A percentile compares a stretch with the other conserved stretches of the same genome.
Conservation (phyloP, 1,140 invertebrate genomes). For the Hylaeus anthracinus region DNA sequence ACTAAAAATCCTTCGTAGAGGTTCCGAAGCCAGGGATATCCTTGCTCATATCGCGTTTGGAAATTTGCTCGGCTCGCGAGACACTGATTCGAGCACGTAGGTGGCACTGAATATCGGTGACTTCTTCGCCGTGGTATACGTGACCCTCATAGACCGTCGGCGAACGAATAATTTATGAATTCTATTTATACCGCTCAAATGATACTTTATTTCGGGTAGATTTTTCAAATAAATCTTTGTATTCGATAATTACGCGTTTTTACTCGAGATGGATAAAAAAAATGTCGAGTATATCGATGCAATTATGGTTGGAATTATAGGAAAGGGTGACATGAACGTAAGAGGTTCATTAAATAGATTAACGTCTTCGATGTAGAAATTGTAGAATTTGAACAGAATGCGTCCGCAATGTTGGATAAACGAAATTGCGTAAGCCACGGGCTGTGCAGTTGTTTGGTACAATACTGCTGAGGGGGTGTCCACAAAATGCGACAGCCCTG, state of each 20-base stretch:
- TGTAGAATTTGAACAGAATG: neutral
- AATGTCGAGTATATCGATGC: no score
- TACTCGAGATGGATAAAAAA: neutral
- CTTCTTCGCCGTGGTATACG: slow-evolving; percentile 27
- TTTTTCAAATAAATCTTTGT: neutral
- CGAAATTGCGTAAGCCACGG: neutral
- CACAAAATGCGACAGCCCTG: slow-evolving; percentile 49
- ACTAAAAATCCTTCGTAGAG: neutral
- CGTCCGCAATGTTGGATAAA: neutral
- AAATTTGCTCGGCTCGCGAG: slow-evolving; percentile 8
- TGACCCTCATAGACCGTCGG: neutral
- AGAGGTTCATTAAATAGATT: no score
- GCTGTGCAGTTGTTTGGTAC: slow-evolving; percentile 4
- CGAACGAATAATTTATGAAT: neutral
- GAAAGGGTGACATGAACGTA: neutral
- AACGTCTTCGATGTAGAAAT: neutral
- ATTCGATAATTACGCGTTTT: neutral
- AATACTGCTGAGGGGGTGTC: slow-evolving; percentile 33
- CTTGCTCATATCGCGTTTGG: neutral
- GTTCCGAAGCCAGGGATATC: neutral
- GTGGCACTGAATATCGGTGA: slow-evolving; percentile 30
- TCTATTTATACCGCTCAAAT: neutral
- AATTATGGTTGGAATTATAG: neutral
- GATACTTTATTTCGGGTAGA: neutral
- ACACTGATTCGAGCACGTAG: slow-evolving; percentile 32